Percentiles rank a stretch among this genome's conserved stretches.
phyloP scores from a whole-genome alignment of 2,797 vertebrate species.

The Betta splendens region DNA sequence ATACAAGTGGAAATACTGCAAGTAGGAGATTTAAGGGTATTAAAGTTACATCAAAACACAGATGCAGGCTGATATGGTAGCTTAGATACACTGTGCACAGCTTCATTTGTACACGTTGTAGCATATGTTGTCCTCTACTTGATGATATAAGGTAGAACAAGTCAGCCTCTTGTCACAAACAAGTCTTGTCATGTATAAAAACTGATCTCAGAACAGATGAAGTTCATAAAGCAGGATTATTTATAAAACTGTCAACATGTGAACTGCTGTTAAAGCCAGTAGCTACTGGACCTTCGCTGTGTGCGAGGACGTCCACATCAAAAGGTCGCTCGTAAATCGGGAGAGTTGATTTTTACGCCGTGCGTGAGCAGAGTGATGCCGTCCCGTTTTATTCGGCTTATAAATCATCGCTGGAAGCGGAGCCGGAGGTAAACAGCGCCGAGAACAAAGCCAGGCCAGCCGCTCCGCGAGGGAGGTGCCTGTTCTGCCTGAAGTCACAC shows the following conservation, averaged over 20 bases:
- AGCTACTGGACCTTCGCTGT: slow-evolving; percentile 5
- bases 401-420: slow-evolving; percentile 60
- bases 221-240: slow-evolving; percentile 49
- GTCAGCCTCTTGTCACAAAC: slow-evolving; percentile 57
- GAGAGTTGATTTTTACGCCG: slow-evolving; percentile 46
- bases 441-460: slow-evolving; percentile 62
- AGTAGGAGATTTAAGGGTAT: slow-evolving; percentile 3
- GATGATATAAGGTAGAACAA: slow-evolving; percentile 52
- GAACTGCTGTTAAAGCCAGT: slow-evolving; percentile 49
- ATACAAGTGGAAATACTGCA: neutral
- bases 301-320: slow-evolving; percentile 17
- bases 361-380: slow-evolving; percentile 45
- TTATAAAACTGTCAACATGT: slow-evolving; percentile 58
- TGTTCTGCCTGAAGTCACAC: slow-evolving; percentile 28
- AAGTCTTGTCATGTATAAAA: slow-evolving; percentile 62
- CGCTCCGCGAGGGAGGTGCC: slow-evolving; percentile 40
- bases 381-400: slow-evolving; percentile 53
- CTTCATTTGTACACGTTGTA: slow-evolving; percentile 47
- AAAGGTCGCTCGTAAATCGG: slow-evolving; percentile 44
- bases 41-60: slow-evolving; percentile 31
- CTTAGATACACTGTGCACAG: slow-evolving; percentile 56
- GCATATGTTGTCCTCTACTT: slow-evolving; percentile 48
- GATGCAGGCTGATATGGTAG: slow-evolving; percentile 48
- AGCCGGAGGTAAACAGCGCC: slow-evolving; percentile 37
- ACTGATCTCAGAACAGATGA: slow-evolving; percentile 46